Evolutionary conservation across 2,797 vertebrate species (phyloP).

Genomic region (Okamejei kenojei): DNA sequence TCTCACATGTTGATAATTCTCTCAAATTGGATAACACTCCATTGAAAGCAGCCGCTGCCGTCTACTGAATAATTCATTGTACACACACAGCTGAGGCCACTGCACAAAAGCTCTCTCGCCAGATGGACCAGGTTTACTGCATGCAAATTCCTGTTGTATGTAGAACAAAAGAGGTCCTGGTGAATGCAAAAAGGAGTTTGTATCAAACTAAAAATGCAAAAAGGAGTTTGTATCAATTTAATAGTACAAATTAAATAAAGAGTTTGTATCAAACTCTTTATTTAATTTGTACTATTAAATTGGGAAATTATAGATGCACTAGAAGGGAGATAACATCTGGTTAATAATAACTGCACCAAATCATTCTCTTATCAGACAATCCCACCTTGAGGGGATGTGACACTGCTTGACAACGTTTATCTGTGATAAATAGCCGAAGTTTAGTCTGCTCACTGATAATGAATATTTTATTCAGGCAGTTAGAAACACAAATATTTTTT

Average conservation of each 20-base stretch:
- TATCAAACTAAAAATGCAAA: conserved; percentile 1
- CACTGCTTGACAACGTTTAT: conserved; percentile 7
- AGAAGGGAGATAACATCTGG: conserved; percentile 43
- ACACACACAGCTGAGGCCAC: not conserved
- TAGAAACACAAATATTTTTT: not conserved
- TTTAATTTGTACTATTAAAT: conserved; percentile 42
- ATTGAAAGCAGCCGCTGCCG: not conserved
- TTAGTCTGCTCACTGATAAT: conserved; percentile 38
- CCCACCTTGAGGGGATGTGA: conserved; percentile 23
- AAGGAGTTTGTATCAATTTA: not conserved
- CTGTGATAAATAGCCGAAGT: conserved; percentile 45
- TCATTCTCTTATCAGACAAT: conserved; percentile 40
- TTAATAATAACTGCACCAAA: conserved; percentile 38
- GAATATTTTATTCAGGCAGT: conserved; percentile 38
- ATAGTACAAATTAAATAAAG: too few relatives aligned
- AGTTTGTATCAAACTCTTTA: conserved; percentile 28
- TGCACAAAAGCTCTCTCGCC: conserved; percentile 10
- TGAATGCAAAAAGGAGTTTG: not conserved
- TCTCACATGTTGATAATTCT: conserved; percentile 21
- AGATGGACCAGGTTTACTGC: not conserved
- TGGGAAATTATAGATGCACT: conserved; percentile 46
- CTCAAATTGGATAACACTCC: not conserved
- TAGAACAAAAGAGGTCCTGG: conserved; percentile 1
- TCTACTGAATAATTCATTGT: conserved; percentile 29
- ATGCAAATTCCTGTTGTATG: not conserved